Conservation (phyloP, 2,113 vertebrate genomes). For the Tetraodon nigroviridis region DNA sequence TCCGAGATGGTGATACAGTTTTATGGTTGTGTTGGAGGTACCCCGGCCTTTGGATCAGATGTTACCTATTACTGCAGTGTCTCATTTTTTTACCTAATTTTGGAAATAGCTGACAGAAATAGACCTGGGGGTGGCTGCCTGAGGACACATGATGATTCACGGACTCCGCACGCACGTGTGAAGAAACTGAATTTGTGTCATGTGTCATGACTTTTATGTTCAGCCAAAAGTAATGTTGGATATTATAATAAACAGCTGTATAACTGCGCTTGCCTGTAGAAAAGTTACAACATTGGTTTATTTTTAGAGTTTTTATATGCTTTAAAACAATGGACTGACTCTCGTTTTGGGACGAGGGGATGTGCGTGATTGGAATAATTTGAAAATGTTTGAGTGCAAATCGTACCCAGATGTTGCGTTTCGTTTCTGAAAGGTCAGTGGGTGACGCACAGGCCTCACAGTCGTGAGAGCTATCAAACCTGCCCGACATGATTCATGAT, state of each 20-base stretch:
- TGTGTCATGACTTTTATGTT: no score
- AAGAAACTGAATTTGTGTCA: no score
- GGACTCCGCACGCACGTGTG: no score
- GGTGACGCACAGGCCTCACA: constrained; percentile 30
- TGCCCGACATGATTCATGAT: constrained; percentile 42
- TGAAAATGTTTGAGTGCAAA: not conserved
- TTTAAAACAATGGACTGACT: not conserved
- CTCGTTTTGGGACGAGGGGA: not conserved
- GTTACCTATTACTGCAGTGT: not conserved
- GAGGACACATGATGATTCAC: not conserved
- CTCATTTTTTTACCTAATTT: not conserved
- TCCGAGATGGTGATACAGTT: not conserved
- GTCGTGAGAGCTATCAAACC: constrained; percentile 37
- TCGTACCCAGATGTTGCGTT: constrained; percentile 6
- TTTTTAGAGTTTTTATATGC: no score
- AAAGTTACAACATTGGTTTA: no score
- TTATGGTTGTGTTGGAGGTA: constrained; percentile 9
- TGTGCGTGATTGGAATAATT: not conserved
- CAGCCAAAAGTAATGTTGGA: no score
- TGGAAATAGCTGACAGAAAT: not conserved
- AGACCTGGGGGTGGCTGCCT: not conserved
- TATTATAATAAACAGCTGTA: no score
- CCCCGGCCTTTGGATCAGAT: not conserved
- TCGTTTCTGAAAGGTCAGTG: constrained; percentile 5
- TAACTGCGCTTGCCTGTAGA: no score